Percentiles rank a stretch among this genome's conserved stretches.
Conservation (phyloP, 2,797 vertebrate species). For the Galagoides demidoff region DNA sequence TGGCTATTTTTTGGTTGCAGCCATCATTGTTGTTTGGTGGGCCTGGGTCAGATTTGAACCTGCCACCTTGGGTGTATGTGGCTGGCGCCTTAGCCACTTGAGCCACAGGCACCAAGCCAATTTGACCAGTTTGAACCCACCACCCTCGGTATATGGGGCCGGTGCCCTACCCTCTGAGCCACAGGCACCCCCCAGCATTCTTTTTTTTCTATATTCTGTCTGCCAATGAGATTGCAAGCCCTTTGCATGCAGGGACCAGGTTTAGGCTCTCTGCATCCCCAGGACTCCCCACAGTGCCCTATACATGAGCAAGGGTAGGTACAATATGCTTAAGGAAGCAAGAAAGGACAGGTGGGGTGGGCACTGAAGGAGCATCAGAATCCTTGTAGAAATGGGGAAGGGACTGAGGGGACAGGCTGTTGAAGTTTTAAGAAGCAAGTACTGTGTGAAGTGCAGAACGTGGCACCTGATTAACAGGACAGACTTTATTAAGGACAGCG, state of each 20-base stretch:
- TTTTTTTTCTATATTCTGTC: neutral
- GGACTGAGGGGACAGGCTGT: neutral
- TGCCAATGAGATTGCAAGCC: neutral
- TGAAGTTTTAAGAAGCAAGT: neutral
- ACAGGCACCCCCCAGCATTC: neutral
- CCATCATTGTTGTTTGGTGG: no score
- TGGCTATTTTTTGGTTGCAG: no score
- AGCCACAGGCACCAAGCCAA: no score
- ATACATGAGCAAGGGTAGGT: neutral
- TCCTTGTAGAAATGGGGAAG: neutral
- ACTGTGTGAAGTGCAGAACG: neutral
- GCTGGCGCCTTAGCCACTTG: no score
- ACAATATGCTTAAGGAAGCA: neutral
- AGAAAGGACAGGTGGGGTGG: neutral
- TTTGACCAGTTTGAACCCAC: no score
- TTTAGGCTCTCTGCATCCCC: neutral
- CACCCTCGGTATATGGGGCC: no score
- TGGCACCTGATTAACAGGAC: neutral
- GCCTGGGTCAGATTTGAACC: no score
- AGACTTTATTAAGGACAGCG: neutral
- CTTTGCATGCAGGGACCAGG: neutral
- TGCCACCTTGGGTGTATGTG: no score
- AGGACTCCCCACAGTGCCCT: rapidly evolving
- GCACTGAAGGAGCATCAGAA: neutral
- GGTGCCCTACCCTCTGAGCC: no score